Evolutionary conservation across 2,797 vertebrate species (phyloP).

Genomic region (Molossus molossus): DNA sequence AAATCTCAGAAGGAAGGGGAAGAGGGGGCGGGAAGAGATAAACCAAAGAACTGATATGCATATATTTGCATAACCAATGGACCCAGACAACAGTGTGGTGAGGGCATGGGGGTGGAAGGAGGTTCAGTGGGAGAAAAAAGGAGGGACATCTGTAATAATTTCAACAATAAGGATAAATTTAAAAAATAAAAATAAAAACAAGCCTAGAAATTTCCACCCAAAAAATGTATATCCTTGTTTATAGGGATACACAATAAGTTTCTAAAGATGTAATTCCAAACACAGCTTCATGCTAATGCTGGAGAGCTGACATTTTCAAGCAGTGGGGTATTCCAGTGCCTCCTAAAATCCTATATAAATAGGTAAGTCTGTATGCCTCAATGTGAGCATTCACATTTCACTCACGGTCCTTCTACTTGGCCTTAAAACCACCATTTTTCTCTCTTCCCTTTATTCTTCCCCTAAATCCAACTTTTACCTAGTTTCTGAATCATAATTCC

Average conservation of each 20-base stretch:
- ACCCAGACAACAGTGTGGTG: too few species aligned
- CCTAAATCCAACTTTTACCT: background rate
- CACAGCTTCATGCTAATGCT: background rate
- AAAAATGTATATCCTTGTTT: background rate
- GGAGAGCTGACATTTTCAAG: background rate
- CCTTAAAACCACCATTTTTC: background rate
- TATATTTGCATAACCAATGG: too few species aligned
- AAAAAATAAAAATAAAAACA: too few species aligned
- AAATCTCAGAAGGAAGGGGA: too few species aligned
- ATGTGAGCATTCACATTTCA: background rate
- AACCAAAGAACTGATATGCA: too few species aligned
- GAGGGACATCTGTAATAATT: too few species aligned
- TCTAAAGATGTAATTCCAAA: background rate
- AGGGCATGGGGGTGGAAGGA: too few species aligned
- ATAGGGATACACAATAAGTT: background rate
- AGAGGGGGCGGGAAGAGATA: too few species aligned
- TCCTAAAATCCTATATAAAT: background rate
- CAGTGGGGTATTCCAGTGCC: background rate
- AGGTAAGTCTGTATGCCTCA: background rate
- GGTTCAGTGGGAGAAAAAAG: too few species aligned
- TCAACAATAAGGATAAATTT: too few species aligned
- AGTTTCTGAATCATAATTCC: slow-evolving; percentile 7
- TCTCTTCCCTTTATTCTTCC: background rate
- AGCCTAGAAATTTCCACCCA: too few species aligned
- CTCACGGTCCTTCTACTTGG: background rate